These are phyloP conservation scores for Pristis pectinata DNA, from an alignment of 2,797 vertebrate genomes.

Conservation along the genomic window DNA sequence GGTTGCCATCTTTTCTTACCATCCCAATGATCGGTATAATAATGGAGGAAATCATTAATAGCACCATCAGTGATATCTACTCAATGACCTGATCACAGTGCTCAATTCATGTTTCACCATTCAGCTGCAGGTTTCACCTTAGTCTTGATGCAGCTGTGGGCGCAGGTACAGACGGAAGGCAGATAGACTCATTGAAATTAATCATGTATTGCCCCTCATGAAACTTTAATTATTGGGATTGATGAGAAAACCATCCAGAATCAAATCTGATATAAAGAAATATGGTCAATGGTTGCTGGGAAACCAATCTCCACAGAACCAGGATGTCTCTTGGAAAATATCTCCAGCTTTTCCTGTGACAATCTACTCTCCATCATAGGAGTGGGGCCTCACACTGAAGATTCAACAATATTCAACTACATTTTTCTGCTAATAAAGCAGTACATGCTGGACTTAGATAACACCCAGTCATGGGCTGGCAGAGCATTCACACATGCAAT, in stretches of 20 bases:
- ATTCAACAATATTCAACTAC: background rate
- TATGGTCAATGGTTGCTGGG: background rate
- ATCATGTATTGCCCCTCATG: background rate
- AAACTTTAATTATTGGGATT: background rate
- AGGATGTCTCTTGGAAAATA: background rate
- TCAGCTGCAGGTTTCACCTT: too few species aligned
- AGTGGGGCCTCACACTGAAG: background rate
- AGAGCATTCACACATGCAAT: background rate
- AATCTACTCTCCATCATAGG: background rate
- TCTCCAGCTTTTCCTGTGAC: background rate
- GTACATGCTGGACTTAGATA: background rate
- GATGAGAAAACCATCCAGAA: background rate
- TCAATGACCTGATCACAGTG: background rate
- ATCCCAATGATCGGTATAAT: background rate
- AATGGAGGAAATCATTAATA: background rate
- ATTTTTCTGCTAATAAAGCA: background rate
- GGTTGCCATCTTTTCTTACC: background rate
- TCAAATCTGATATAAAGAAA: background rate
- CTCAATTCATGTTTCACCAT: background rate
- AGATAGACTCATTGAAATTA: background rate
- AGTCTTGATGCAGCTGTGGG: background rate
- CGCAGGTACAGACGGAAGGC: background rate
- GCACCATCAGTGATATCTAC: background rate
- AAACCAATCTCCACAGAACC: background rate
- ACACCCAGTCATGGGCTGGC: background rate